Percentiles rank a stretch among this genome's conserved stretches.
Evolutionary conservation across 2,888 invertebrate species (phyloP).

Genomic region (Tetranychus truncatus): DNA sequence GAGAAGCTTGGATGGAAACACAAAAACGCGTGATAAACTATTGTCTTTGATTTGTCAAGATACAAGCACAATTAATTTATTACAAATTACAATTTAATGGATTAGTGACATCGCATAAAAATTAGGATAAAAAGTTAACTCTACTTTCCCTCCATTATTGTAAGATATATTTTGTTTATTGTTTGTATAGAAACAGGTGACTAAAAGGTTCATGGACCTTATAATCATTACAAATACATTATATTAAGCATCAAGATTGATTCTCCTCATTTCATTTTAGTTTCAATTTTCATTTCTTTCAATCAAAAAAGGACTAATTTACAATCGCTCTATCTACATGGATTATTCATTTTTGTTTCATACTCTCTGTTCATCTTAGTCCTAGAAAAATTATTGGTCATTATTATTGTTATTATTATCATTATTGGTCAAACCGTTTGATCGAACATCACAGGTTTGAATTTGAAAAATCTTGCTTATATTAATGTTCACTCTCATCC

Average conservation of each 20-base stretch:
- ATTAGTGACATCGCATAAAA: slow-evolving; percentile 9
- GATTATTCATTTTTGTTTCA: neutral
- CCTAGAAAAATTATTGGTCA: neutral
- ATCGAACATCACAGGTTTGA: neutral
- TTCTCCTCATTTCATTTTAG: too few species aligned
- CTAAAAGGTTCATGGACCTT: too few species aligned
- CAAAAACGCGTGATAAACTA: too few species aligned
- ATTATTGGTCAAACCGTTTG: neutral
- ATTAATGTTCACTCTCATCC: too few species aligned
- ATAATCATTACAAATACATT: too few species aligned
- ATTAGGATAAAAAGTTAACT: neutral
- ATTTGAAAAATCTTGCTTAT: too few species aligned
- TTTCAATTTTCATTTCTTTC: too few species aligned
- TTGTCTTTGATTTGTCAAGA: too few species aligned
- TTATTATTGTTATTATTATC: neutral
- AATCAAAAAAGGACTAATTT: too few species aligned
- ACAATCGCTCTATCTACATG: neutral
- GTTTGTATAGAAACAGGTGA: too few species aligned
- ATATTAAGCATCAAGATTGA: too few species aligned
- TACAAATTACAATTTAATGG: slow-evolving; percentile 13
- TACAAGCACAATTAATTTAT: slow-evolving; percentile 1
- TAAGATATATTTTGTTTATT: neutral
- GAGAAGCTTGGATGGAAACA: too few species aligned
- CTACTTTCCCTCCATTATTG: slow-evolving; percentile 2
- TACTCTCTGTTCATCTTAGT: neutral